Base-by-base conservation (phyloP, 2,888 invertebrate genomes). In the Melieria omissa region DNA sequence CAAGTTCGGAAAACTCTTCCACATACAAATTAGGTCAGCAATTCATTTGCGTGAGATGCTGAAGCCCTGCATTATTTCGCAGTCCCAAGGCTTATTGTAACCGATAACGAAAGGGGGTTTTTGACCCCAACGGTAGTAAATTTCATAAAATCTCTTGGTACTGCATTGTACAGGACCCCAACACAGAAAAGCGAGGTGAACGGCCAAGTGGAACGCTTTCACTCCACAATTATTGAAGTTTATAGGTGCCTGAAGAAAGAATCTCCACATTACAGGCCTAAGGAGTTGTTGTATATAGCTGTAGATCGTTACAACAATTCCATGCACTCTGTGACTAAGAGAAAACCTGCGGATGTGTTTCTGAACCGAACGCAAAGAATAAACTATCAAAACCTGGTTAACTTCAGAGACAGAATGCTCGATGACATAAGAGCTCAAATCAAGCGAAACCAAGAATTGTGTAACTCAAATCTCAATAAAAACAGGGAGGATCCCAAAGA, bases 221-320 rank as follows among this genome's bases (percentile, higher is more conserved):
- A 77, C 52, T 77, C 74, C 3, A 76, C 77, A 0, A 41, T 76
- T 5, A 65, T 75, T 0, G 75, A 77, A 60, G 74, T 77, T 5
- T 71, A 72, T 10, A 57, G 76, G 4, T 78, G 76, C 5, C 70
- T 78, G 6, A 68, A 61, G 4, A 58, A 12, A 7, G 74, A 75
- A 67, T 54, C 62, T 8, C 41, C 9, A 5, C 63, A 71, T 10
- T 47, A 73, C 0, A 58, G 42, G 8, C 9, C 70, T 0, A 72
- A 64, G 8, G 75, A 76, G 45, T 9, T 72, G 1, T n/a, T 76
- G 0, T 44, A 72, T 12, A 70, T 74, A 1, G 46, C 73, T 1
- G 77, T 76, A 0, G 77, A 78, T 16, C 57, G 78, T 7, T 77
- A 78, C 29, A 78, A 77, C 46, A 78, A 75, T 62, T 63, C 75